phyloP scores from a whole-genome alignment of 1,140 invertebrate genomes.

The Aplysia californica region DNA sequence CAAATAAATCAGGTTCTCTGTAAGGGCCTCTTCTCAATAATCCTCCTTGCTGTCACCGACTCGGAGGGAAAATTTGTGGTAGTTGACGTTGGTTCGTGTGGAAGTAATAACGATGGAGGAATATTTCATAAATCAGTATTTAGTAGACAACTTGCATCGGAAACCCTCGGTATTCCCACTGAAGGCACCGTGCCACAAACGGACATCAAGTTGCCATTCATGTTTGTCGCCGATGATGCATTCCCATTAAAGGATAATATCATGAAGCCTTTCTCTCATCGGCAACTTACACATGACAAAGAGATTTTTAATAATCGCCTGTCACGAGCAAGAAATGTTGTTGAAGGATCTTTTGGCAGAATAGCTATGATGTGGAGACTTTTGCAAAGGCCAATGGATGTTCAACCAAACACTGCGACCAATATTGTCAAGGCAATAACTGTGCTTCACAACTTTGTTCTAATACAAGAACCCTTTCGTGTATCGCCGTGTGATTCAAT shows the following conservation, averaged over 20 bases:
- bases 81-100: too few relatives aligned
- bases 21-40: too few relatives aligned
- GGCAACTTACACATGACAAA: not conserved
- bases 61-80: too few relatives aligned
- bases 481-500: not conserved
- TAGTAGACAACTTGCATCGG: too few relatives aligned
- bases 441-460: too few relatives aligned
- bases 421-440: not conserved
- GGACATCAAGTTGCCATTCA: not conserved
- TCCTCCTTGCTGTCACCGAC: too few relatives aligned
- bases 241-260: not conserved
- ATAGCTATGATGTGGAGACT: not conserved
- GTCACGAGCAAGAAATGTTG: not conserved
- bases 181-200: not conserved
- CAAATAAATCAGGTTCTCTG: too few relatives aligned
- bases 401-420: not conserved
- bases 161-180: not conserved
- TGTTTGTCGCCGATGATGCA: not conserved
- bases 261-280: not conserved
- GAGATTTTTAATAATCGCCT: not conserved
- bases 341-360: not conserved
- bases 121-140: too few relatives aligned
- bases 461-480: too few relatives aligned
- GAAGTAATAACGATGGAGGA: too few relatives aligned
- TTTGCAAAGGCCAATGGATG: not conserved